Conservation (phyloP, 2,797 vertebrate genomes). For the Chrysocyon brachyurus region DNA sequence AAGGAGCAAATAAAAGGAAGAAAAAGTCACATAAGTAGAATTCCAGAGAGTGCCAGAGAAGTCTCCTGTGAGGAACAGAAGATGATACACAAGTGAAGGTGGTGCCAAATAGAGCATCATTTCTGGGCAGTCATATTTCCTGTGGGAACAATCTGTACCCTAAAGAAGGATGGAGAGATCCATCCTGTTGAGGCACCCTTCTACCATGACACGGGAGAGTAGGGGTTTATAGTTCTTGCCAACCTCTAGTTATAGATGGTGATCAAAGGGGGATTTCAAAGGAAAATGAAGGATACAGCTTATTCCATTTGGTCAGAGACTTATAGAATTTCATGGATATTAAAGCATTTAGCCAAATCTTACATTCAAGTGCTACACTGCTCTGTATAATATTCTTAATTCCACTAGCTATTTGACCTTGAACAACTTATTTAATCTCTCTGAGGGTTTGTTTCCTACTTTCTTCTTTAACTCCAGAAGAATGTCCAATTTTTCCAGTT, state of each 20-base stretch:
- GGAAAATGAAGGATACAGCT: not conserved
- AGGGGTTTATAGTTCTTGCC: not conserved
- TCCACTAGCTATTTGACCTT: not conserved
- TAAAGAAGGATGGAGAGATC: slow-evolving; percentile 35
- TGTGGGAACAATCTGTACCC: slow-evolving; percentile 44
- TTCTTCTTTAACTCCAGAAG: not conserved
- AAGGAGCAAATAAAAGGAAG: slow-evolving; percentile 23
- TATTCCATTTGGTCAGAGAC: not conserved
- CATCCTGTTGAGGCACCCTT: not conserved
- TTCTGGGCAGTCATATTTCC: slow-evolving; percentile 67
- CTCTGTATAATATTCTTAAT: not conserved
- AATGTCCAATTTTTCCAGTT: not conserved
- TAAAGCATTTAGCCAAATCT: slow-evolving; percentile 2
- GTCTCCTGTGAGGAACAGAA: slow-evolving; percentile 30
- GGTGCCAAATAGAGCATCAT: slow-evolving; percentile 63
- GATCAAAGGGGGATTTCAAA: not conserved
- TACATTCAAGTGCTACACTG: not conserved
- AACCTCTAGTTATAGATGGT: slow-evolving; percentile 6
- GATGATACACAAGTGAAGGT: not conserved
- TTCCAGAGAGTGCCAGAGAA: slow-evolving; percentile 49
- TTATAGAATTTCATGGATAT: not conserved
- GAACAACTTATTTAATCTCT: not conserved
- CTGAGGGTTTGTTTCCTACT: slow-evolving; percentile 1
- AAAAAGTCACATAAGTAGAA: slow-evolving; percentile 38
- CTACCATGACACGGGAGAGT: not conserved